Percentiles rank a stretch among this genome's conserved stretches.
Evolutionary conservation across 2,113 vertebrate species (phyloP).

Genomic region (Chaenogobius annularis): DNA sequence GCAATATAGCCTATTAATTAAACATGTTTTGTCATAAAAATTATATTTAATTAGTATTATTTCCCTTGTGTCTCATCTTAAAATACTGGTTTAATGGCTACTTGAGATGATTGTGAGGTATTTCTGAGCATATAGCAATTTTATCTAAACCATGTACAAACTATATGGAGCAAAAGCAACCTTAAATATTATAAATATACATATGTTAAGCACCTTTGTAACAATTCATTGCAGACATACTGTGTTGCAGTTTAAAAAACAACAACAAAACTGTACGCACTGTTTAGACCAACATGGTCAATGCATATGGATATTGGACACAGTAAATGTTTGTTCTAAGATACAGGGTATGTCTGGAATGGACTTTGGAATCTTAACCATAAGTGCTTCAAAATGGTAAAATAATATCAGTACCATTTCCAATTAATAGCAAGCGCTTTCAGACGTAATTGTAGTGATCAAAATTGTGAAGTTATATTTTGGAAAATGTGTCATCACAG

Average conservation of each 20-base stretch:
- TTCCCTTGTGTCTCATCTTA: constrained; percentile 17
- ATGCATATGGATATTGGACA: constrained; percentile 15
- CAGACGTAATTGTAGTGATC: constrained; percentile 46
- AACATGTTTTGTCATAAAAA: constrained; percentile 1
- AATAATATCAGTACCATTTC: constrained; percentile 65
- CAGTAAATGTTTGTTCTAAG: constrained; percentile 3
- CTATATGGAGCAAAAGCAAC: constrained; percentile 65
- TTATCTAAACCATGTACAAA: constrained; percentile 66
- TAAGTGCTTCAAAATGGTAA: constrained; percentile 50
- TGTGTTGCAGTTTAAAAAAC: constrained; percentile 28
- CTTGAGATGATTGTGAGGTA: constrained; percentile 84
- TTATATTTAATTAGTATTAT: neutral
- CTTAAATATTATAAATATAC: constrained; percentile 76
- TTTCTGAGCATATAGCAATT: constrained; percentile 66
- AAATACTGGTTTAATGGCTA: constrained; percentile 76
- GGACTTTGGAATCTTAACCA: constrained; percentile 20
- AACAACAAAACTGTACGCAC: neutral
- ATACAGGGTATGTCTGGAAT: constrained; percentile 42
- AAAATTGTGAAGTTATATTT: constrained; percentile 31
- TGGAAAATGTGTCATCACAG: constrained; percentile 48
- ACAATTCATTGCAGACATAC: constrained; percentile 54
- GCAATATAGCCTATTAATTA: neutral
- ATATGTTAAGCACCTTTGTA: constrained; percentile 66
- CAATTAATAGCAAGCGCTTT: constrained; percentile 65
- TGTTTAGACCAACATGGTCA: constrained; percentile 19